phyloP scores from a whole-genome alignment of 2,797 vertebrate species.

The Naso thynnoides region DNA sequence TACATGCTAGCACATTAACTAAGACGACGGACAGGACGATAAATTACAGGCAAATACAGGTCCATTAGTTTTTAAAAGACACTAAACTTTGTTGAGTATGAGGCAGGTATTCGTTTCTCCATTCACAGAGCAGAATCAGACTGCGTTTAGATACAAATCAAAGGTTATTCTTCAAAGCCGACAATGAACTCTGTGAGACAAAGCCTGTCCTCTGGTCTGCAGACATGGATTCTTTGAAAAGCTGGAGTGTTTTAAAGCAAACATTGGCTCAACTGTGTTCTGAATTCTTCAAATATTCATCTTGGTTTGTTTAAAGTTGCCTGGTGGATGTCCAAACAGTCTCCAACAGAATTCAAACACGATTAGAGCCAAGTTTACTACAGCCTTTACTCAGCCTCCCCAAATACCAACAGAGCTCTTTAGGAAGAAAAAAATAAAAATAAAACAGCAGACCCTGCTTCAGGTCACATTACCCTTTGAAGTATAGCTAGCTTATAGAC shows the following conservation, averaged over 20 bases:
- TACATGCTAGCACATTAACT: conserved; percentile 83
- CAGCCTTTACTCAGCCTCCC: conserved; percentile 16
- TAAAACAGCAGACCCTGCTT: conserved; percentile 49
- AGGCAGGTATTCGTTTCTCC: conserved; percentile 67
- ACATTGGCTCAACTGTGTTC: conserved; percentile 7
- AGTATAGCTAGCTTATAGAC: conserved; percentile 55
- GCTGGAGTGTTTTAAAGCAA: not conserved
- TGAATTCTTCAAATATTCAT: not conserved
- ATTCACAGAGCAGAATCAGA: conserved; percentile 52
- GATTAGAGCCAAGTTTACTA: conserved; percentile 19
- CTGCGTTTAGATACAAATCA: conserved; percentile 64
- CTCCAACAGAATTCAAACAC: conserved; percentile 20
- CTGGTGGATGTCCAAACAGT: not conserved
- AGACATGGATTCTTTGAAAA: conserved; percentile 41
- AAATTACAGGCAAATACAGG: conserved; percentile 81
- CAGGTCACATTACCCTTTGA: conserved; percentile 42
- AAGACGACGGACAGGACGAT: conserved; percentile 78
- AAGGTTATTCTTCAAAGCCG: conserved; percentile 44
- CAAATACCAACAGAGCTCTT: conserved; percentile 16
- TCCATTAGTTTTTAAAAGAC: conserved; percentile 76
- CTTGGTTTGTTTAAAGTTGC: not conserved
- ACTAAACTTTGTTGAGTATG: conserved; percentile 71
- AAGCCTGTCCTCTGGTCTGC: conserved; percentile 68
- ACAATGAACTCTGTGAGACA: conserved; percentile 51
- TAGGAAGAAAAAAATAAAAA: not conserved